Base-by-base conservation (phyloP, 2,888 invertebrate genomes). In the Drosophila ochracea region DNA sequence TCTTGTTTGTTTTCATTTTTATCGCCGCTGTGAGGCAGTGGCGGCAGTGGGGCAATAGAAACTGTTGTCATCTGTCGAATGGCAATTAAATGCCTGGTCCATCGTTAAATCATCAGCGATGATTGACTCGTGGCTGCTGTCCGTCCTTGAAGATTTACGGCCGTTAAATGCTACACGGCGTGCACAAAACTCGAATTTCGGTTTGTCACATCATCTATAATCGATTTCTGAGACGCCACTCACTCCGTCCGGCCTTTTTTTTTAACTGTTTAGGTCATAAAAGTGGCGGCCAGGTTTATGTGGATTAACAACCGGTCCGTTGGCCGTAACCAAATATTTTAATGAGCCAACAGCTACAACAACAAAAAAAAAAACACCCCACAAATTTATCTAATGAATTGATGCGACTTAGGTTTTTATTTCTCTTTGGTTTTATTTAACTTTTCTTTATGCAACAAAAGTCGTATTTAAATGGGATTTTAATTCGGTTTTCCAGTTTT, bases 61-160 rank as follows among this genome's bases (percentile, higher is more conserved):
- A 35, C 35, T 35, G 77, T 72, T 84, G 85, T 77, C 77, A 68
- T 74, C 73, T 74, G 76, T 63, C 67, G 78, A 59, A 43, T 61
- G 81, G 90, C 83, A 88, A 90, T 85, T 85, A 85, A 85, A 90
- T 80, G 77, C 66, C 68, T 61, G 68, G 72, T 49, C 73, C 57
- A 80, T 87, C 85, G 80, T 85, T 86, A 85, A 86, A 85, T 84
- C 90, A 84, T 73, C 73, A 30, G 33, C 53, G 61, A 68, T 82
- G 89, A 83, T 82, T 87, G 83, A 83, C 84, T 85, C 89, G 72
- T 70, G 68, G 84, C 73, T 84, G 79, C 82, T 73, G 80, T 75
- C 89, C 65, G 85, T 83, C 85, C 85, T 86, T 86, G 85, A 85
- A 81, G 86, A 86, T 86, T 86, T 90, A 86, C 83, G 85, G 89